Percentiles rank a stretch among this genome's conserved stretches.
phyloP scores from a whole-genome alignment of 92 coral and sea anemone genomes.

The Paramuricea clavata region DNA sequence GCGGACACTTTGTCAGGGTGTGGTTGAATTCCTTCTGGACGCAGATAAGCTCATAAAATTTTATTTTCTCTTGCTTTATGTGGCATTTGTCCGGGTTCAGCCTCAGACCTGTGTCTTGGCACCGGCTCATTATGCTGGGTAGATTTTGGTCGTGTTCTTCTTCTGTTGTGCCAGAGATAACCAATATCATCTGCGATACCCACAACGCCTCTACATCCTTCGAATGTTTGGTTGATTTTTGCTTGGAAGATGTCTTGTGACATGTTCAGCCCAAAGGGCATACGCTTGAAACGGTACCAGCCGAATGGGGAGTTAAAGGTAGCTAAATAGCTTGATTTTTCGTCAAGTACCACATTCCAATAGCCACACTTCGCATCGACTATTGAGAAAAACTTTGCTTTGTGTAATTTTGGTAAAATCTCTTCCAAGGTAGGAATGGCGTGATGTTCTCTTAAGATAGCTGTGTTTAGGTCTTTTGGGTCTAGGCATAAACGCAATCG shows the following conservation, averaged over 20 bases:
- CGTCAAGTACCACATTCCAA: conserved; percentile 42
- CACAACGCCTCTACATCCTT: conserved; percentile 48
- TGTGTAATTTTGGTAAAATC: conserved; percentile 53
- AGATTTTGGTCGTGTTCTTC: conserved; percentile 33
- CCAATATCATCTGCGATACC: conserved; percentile 75
- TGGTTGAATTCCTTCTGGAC: conserved; percentile 56
- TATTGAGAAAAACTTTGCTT: too few species aligned
- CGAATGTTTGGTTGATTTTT: conserved; percentile 51
- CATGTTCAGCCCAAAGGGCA: conserved; percentile 56
- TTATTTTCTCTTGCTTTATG: conserved; percentile 63
- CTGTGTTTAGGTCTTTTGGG: conserved; percentile 63
- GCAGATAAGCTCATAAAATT: conserved; percentile 47
- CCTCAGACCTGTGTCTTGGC: conserved; percentile 46
- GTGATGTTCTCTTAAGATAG: conserved; percentile 68
- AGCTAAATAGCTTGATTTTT: conserved; percentile 35
- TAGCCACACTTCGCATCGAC: too few species aligned
- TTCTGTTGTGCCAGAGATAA: conserved; percentile 18
- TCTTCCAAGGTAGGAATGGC: conserved; percentile 60
- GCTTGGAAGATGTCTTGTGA: conserved; percentile 53
- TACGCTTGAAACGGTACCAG: conserved; percentile 34
- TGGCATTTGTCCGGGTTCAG: conserved; percentile 58
- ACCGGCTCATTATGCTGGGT: conserved; percentile 35
- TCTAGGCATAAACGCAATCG: conserved; percentile 53
- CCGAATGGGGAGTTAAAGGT: conserved; percentile 36
- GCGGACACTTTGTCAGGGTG: conserved; percentile 51